phyloP scores from a whole-genome alignment of 2,113 vertebrate species.

The Tachysurus vachellii region DNA sequence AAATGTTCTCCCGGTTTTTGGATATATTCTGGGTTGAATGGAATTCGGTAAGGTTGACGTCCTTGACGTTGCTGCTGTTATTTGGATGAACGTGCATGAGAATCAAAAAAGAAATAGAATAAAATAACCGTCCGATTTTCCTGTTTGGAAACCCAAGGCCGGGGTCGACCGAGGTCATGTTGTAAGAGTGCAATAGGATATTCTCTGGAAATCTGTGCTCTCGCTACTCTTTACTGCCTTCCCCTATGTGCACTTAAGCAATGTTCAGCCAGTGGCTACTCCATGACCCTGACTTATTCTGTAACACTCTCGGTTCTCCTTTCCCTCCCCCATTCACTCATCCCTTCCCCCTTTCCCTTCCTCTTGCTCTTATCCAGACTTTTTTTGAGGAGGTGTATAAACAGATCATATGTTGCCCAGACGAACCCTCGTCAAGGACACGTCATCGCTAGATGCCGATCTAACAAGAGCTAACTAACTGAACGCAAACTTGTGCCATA shows the following conservation, averaged over 20 bases:
- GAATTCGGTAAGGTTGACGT: not conserved
- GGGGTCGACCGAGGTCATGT: not conserved
- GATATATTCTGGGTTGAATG: not conserved
- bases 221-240: not conserved
- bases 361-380: not conserved
- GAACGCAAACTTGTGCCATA: not conserved
- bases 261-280: conserved; percentile 20
- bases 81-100: not conserved
- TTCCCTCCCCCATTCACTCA: conserved; percentile 13
- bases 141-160: not conserved
- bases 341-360: conserved; percentile 3
- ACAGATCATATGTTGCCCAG: conserved; percentile 17
- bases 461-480: conserved; percentile 25
- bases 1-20: not conserved
- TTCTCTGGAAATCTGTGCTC: conserved; percentile 3
- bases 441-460: conserved; percentile 14
- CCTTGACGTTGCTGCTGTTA: not conserved
- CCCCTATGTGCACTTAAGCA: not conserved
- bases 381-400: not conserved
- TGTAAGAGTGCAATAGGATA: not conserved
- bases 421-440: conserved; percentile 23
- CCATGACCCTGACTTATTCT: not conserved
- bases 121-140: conserved; percentile 20
- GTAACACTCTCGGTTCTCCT: not conserved
- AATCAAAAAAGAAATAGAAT: not conserved